phyloP scores from a whole-genome alignment of 2,113 vertebrate genomes.

The Salminus brasiliensis region DNA sequence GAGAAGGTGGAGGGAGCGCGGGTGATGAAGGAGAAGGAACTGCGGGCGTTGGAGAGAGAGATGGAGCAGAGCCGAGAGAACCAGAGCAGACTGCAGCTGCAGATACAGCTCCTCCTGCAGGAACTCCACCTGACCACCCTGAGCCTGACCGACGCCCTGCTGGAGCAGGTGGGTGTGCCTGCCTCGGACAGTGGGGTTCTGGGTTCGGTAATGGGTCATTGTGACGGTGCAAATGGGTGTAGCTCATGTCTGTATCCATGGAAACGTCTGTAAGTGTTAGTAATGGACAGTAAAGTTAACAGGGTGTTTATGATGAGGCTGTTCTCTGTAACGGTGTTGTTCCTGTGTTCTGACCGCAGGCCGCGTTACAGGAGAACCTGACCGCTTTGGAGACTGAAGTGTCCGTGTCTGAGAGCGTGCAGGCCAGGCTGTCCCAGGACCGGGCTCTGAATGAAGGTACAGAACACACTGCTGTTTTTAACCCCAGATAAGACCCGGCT shows the following conservation, averaged over 20 bases:
- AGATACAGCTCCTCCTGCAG: constrained; percentile 25
- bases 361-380: constrained; percentile 31
- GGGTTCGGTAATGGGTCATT: background rate
- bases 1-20: constrained; percentile 39
- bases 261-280: no score
- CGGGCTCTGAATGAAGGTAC: constrained; percentile 36
- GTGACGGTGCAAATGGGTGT: background rate
- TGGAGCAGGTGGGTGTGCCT: constrained; percentile 41
- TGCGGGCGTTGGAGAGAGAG: constrained; percentile 3
- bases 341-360: background rate
- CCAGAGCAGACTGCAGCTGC: constrained; percentile 34
- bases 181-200: background rate
- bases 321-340: background rate
- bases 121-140: constrained; percentile 5
- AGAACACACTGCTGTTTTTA: background rate
- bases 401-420: background rate
- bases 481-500: background rate
- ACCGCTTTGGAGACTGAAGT: constrained; percentile 21
- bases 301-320: no score
- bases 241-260: background rate
- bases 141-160: constrained; percentile 25
- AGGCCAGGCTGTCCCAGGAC: constrained; percentile 17
- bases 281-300: no score
- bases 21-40: constrained; percentile 28
- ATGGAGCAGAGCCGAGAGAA: constrained; percentile 12